Base-by-base conservation (phyloP, 2,113 vertebrate species). In the Bucco capensis region DNA sequence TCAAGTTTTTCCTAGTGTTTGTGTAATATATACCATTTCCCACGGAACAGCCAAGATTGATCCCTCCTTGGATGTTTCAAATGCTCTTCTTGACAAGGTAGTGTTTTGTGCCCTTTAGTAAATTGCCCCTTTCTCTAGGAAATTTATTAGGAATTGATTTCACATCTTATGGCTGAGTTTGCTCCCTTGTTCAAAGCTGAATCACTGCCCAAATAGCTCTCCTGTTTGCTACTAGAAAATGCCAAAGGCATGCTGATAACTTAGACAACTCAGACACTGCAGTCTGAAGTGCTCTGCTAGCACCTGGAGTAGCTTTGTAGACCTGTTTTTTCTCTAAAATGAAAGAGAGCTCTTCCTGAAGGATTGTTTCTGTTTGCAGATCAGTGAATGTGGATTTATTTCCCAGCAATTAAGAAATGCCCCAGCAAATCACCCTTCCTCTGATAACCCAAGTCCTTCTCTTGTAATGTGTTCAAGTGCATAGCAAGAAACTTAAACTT, bases 141-240 rank as follows among this genome's bases (percentile, higher is more conserved):
- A 93, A 92, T 94, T 77, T 91, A 88, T 86, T 90, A 58, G 2
- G 1, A 74, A 90, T 83, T 92, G 72, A 86, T 93, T 93, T 93
- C 83, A 88, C 21, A 70, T 80, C 64, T 83, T 86, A 51, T 71
- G 56, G 5, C 57, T 81, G 64, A 53, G 42, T 73, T 91, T 80
- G 31, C 25, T 27, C 79, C 28, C 49, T 74, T 58, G 27, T 58
- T 88, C 80, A 76, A 66, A 80, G 64, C 42, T 57, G 74, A 83
- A 72, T 79, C 54, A 19, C 78, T 73, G 28, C 58, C 66, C 61
- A 93, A 51, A 78, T 51, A 42, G 19, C 9, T 71, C 35, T 86
- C 44, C 40, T 1, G 2, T 66, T 70, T 60, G 53, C n/a, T 74
- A 31, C 47, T 10, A 71, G 76, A 83, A 88, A 90, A 92, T 4